Percentiles rank a stretch among this genome's conserved stretches.
Conservation (phyloP, 2,797 vertebrate genomes). For the Danio albolineatus region DNA sequence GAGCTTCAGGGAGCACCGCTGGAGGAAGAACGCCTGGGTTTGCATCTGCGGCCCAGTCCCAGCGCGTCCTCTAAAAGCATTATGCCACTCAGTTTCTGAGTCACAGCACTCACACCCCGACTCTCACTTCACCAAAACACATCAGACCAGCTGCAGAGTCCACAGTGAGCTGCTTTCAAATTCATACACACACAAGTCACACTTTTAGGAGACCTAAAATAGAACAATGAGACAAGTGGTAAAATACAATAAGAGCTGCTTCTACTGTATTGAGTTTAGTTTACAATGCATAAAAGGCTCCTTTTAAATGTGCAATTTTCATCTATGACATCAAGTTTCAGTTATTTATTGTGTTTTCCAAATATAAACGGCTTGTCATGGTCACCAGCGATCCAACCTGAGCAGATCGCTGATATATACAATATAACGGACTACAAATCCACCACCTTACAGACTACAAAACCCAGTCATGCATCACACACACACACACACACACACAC, state of each 20-base stretch:
- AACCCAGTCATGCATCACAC: too few species aligned
- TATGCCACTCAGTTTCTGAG: constrained; percentile 31
- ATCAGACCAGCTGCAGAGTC: constrained; percentile 19
- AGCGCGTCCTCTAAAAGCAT: constrained; percentile 20
- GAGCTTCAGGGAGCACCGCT: constrained; percentile 24
- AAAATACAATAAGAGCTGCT: neutral
- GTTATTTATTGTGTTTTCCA: too few species aligned
- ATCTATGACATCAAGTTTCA: too few species aligned
- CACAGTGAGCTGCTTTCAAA: neutral
- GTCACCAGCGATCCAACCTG: too few species aligned
- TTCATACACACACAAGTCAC: neutral
- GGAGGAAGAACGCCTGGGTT: constrained; percentile 32
- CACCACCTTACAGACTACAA: too few species aligned
- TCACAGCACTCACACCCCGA: constrained; percentile 21
- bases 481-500: too few species aligned
- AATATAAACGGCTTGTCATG: too few species aligned
- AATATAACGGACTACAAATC: too few species aligned
- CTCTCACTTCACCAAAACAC: constrained; percentile 8
- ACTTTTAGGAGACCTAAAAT: constrained; percentile 3
- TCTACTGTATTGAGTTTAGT: neutral
- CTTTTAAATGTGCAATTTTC: too few species aligned
- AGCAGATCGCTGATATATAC: too few species aligned
- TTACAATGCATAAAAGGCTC: neutral
- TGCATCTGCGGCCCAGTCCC: constrained; percentile 19
- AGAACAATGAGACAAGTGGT: constrained; percentile 6